Percentiles rank a stretch among this genome's conserved stretches.
These are phyloP conservation scores for Pristionchus japonicus DNA, from an alignment of 2,888 invertebrate genomes.

Conservation along the genomic window DNA sequence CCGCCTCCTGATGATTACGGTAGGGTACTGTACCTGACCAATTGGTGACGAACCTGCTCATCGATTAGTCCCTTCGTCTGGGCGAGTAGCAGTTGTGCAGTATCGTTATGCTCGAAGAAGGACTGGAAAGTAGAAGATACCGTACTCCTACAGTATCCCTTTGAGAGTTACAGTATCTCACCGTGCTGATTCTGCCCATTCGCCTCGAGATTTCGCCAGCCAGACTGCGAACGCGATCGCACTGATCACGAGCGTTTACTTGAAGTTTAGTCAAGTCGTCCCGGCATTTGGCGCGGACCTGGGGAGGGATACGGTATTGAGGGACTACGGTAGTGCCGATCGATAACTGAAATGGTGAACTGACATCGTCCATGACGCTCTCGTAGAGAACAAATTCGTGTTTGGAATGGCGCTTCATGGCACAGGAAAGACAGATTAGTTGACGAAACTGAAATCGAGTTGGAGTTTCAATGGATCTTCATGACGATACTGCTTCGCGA, in stretches of 20 bases:
- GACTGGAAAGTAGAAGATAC: not conserved
- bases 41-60: not conserved
- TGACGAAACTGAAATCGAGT: not conserved
- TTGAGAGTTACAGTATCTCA: not conserved
- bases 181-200: not conserved
- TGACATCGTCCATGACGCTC: not conserved
- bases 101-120: not conserved
- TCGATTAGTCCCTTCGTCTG: not conserved
- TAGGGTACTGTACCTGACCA: not conserved
- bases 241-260: not conserved
- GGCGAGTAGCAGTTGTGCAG: not conserved
- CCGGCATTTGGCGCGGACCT: not conserved
- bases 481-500: no score
- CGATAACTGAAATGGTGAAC: not conserved
- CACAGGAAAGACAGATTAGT: slow-evolving; percentile 3
- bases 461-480: not conserved
- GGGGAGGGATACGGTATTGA: not conserved
- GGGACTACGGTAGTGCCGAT: not conserved
- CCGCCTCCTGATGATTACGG: not conserved
- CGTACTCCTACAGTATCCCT: no score
- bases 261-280: not conserved
- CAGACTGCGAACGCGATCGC: not conserved
- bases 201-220: not conserved
- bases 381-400: slow-evolving; percentile 19
- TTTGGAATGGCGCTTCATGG: not conserved